phyloP scores from a whole-genome alignment of 2,888 invertebrate species.

The Lochmaea capreae region DNA sequence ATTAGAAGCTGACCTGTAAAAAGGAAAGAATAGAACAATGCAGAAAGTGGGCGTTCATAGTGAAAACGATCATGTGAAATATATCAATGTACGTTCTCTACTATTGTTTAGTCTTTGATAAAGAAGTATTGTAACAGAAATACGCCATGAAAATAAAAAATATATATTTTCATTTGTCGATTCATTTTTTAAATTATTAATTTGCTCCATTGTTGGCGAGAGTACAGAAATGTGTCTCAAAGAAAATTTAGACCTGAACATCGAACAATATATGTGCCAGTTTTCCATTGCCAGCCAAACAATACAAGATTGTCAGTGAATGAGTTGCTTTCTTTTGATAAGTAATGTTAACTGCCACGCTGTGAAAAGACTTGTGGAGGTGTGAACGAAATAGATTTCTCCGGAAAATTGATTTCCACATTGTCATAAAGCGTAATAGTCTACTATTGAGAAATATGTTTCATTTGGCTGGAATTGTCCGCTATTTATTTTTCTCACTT shows the following conservation, averaged over 20 bases:
- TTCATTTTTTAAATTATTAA: constrained; percentile 16
- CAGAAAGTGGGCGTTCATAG: too few relatives aligned
- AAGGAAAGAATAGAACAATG: too few relatives aligned
- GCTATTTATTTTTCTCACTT: not conserved
- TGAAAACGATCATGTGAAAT: too few relatives aligned
- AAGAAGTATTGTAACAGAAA: not conserved
- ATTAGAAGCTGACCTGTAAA: too few relatives aligned
- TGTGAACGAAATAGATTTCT: constrained; percentile 22
- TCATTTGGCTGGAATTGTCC: not conserved
- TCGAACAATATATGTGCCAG: constrained; percentile 15
- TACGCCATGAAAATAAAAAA: not conserved
- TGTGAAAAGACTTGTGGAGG: constrained; percentile 14
- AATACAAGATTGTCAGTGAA: constrained; percentile 25
- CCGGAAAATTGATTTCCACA: constrained; percentile 8
- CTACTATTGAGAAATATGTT: not conserved
- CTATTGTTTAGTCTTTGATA: not conserved
- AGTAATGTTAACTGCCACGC: constrained; percentile 28
- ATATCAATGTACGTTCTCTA: too few relatives aligned
- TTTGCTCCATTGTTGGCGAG: constrained; percentile 11
- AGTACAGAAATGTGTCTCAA: constrained; percentile 8
- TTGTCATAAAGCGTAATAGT: constrained; percentile 5
- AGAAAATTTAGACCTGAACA: constrained; percentile 16
- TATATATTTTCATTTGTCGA: not conserved
- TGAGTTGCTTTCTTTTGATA: constrained; percentile 22
- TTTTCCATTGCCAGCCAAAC: constrained; percentile 20